Base-by-base conservation (phyloP, 1,140 invertebrate genomes). In the Philotrypesis tridentata region DNA sequence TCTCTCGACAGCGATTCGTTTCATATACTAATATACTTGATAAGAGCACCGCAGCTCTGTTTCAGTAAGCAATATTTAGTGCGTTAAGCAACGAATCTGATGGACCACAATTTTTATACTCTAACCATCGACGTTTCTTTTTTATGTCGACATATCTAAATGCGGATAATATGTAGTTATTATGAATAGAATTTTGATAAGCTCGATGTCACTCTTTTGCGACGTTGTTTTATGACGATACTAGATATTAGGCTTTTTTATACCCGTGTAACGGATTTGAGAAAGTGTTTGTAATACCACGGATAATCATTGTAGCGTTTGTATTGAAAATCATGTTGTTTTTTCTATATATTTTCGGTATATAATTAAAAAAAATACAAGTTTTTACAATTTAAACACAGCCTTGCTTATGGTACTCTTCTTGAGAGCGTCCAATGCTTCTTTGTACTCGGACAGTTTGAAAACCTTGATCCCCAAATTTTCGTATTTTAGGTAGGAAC, bases 321-420 rank as follows among this genome's bases (percentile, higher is more conserved):
- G 12, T 48, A 43, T 17, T 25, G 25, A 77, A 78, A 61, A 77
- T 63, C 43, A 37, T 72, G 76, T 82, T 82, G 67, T 82, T 67
- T 79, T 77, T 72, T 73, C 43, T 82, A 48, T 74, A 79, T 61
- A 61, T 79, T 74, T 79, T 67, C 48, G 55, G 23, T 79, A 37
- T 79, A 74, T 33, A 37, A 71, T 79, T 40, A 73, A 48, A 78
- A 73, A n/a, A 72, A 71, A 78, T 70, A 55, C 48, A 12, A 94
- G 82, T 88, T 94, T 95, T 85, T 95, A 95, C 43, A 94, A 83
- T 88, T 94, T 95, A 84, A 96, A 95, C 33, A 95, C 86, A 2
- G 93, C 95, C 87, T 96, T 96, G 2, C 94, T 93, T 60, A 95
- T 94, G 0, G 87, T 87, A 4, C 95, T 94, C 12, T 89, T 90